Evolutionary conservation across 2,113 vertebrate genomes (phyloP).

Genomic region (Corydoras sp.): DNA sequence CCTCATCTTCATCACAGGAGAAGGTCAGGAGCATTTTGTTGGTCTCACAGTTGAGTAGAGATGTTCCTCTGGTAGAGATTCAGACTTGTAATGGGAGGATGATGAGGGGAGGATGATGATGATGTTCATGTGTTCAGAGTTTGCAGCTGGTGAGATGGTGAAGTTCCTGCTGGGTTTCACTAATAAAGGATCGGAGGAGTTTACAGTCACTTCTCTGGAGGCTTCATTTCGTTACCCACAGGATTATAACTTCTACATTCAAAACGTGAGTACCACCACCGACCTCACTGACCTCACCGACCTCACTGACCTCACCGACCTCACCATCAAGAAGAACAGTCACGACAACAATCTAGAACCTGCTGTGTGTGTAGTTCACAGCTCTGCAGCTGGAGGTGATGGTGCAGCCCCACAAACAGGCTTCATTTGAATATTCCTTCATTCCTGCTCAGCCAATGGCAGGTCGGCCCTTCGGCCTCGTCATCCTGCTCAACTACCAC

Average conservation of each 20-base stretch:
- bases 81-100: no score
- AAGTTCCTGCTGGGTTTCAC: conserved; percentile 70
- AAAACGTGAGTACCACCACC: conserved; percentile 59
- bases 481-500: conserved; percentile 67
- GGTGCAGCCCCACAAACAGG: conserved; percentile 63
- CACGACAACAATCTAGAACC: no score
- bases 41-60: no score
- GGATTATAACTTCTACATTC: conserved; percentile 72
- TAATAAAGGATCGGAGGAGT: conserved; percentile 66
- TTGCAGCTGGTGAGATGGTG: conserved; percentile 67
- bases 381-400: conserved; percentile 61
- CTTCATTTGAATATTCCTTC: conserved; percentile 72
- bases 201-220: conserved; percentile 63
- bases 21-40: conserved; percentile 53
- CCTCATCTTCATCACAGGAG: conserved; percentile 65
- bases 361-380: conserved; percentile 60
- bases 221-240: conserved; percentile 73
- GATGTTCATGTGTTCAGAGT: conserved; percentile 52
- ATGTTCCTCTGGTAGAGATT: not conserved
- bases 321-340: not conserved
- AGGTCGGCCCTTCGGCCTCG: conserved; percentile 67
- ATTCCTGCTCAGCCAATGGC: conserved; percentile 70
- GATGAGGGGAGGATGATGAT: not conserved
- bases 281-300: not conserved
- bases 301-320: not conserved